These are phyloP conservation scores for Glaucomys volans DNA, from an alignment of 2,113 vertebrate genomes.

Conservation along the genomic window DNA sequence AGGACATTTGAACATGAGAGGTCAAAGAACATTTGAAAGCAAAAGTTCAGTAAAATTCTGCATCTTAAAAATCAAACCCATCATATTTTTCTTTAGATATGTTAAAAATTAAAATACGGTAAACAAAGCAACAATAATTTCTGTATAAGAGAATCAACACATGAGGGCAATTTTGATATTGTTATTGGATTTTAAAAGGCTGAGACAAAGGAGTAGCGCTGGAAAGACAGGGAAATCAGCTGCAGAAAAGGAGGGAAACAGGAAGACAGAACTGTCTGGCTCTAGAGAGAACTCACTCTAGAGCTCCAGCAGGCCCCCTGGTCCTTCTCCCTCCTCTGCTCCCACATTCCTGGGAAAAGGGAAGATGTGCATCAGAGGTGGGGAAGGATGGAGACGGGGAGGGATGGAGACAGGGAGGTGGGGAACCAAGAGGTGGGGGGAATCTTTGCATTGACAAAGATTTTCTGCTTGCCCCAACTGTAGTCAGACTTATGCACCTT, in stretches of 20 bases:
- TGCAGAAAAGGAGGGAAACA: not conserved
- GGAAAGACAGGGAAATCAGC: not conserved
- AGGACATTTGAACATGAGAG: not conserved
- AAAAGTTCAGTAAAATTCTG: constrained; percentile 27
- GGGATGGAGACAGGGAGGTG: not conserved
- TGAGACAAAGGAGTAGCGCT: not conserved
- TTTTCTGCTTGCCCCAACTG: not conserved
- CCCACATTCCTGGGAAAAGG: not conserved
- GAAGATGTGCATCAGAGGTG: not conserved
- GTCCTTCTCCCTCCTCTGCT: not conserved
- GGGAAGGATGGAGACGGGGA: not conserved
- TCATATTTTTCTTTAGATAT: not conserved
- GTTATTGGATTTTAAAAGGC: not conserved
- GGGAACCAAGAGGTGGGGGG: not conserved
- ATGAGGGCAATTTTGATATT: not conserved
- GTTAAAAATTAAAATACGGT: not conserved
- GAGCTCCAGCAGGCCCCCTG: not conserved
- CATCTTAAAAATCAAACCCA: constrained; percentile 12
- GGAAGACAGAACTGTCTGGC: accelerated
- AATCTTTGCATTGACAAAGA: not conserved
- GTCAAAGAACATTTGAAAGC: not conserved
- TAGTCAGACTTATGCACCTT: not conserved
- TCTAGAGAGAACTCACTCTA: not conserved
- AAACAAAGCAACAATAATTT: not conserved
- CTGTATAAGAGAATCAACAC: not conserved